Evolutionary conservation across 2,888 invertebrate genomes (phyloP).

Genomic region (Cryptocephalus primarius): DNA sequence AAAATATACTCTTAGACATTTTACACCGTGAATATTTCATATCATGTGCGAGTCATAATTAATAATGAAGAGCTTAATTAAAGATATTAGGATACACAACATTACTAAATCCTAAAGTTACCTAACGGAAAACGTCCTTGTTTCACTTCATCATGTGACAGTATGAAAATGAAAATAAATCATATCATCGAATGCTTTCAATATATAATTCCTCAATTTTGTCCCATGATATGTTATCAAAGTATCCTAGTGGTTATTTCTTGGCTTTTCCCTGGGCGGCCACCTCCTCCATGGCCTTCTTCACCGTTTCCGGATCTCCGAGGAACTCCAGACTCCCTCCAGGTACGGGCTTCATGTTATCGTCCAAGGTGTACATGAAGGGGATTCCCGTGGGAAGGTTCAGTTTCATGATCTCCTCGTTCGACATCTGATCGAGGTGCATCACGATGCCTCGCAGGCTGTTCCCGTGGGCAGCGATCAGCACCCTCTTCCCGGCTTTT

Average conservation of each 20-base stretch:
- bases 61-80: too few species aligned
- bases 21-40: too few species aligned
- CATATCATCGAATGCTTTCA: too few species aligned
- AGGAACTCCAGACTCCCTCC: conserved; percentile 45
- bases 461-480: conserved; percentile 81
- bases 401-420: conserved; percentile 47
- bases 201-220: too few species aligned
- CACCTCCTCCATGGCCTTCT: conserved; percentile 49
- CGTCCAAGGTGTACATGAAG: conserved; percentile 49
- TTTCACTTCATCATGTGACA: too few species aligned
- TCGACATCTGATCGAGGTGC: conserved; percentile 59
- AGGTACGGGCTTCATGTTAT: conserved; percentile 44
- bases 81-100: too few species aligned
- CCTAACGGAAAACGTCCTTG: too few species aligned
- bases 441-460: conserved; percentile 78
- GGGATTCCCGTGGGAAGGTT: conserved; percentile 56
- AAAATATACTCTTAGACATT: too few species aligned
- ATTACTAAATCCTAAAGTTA: too few species aligned
- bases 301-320: conserved; percentile 50
- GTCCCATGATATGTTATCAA: neutral
- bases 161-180: too few species aligned
- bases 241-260: neutral
- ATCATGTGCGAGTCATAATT: too few species aligned
- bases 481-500: conserved; percentile 61
- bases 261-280: conserved; percentile 47